These are phyloP conservation scores for Pammene aurita DNA, from an alignment of 2,888 invertebrate species.

Conservation along the genomic window DNA sequence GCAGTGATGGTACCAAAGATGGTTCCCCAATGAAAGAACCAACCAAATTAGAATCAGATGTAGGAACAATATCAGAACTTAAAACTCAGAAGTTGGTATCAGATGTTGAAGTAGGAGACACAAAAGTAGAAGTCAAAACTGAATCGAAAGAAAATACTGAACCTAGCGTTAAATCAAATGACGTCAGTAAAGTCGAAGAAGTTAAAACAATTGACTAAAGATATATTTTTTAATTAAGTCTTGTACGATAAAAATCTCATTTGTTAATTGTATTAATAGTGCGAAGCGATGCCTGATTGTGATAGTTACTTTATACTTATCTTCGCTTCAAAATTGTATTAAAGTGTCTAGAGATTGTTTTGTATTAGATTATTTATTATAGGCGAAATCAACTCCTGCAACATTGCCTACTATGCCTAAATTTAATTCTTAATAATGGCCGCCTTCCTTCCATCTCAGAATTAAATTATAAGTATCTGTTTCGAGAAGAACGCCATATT, in stretches of 20 bases:
- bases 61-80: neutral
- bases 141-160: slow-evolving; percentile 16
- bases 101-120: slow-evolving; percentile 1
- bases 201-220: slow-evolving; percentile 26
- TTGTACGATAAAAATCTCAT: slow-evolving; percentile 39
- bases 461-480: no score
- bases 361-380: slow-evolving; percentile 31
- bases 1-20: slow-evolving; percentile 49
- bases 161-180: slow-evolving; percentile 11
- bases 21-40: slow-evolving; percentile 41
- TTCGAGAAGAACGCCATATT: no score
- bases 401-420: no score
- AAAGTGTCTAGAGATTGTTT: slow-evolving; percentile 36
- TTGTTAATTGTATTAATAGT: slow-evolving; percentile 43
- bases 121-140: neutral
- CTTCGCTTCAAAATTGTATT: slow-evolving; percentile 24
- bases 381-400: neutral
- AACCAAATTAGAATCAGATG: neutral
- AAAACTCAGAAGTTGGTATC: slow-evolving; percentile 1
- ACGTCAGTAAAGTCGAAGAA: slow-evolving; percentile 24
- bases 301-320: slow-evolving; percentile 42
- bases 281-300: slow-evolving; percentile 49
- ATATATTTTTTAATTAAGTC: slow-evolving; percentile 19
- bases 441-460: no score
- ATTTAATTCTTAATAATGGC: no score